These are phyloP conservation scores for Maniola jurtina DNA, from an alignment of 1,140 invertebrate genomes.

Conservation along the genomic window DNA sequence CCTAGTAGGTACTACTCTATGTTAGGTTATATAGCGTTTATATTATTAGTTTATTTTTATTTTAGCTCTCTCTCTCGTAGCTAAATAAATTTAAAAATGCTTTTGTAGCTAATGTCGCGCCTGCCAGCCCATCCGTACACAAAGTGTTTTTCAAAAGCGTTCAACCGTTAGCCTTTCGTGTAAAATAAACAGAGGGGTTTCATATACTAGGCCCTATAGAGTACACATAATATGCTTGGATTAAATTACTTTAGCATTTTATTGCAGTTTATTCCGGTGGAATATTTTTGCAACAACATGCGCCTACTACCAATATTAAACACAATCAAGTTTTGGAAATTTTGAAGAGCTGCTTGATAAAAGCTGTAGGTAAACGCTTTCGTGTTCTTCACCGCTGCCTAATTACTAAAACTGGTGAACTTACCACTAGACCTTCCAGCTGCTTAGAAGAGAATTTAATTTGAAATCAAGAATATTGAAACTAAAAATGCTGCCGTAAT, in stretches of 20 bases:
- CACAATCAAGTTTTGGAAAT: too few relatives aligned
- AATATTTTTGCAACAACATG: too few relatives aligned
- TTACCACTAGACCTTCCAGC: too few relatives aligned
- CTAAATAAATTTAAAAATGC: slow-evolving; percentile 26
- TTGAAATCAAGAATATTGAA: too few relatives aligned
- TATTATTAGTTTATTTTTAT: slow-evolving; percentile 25
- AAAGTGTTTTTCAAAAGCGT: slow-evolving; percentile 40
- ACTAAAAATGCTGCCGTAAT: too few relatives aligned
- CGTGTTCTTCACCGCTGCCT: too few relatives aligned
- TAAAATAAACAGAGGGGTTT: slow-evolving; percentile 31
- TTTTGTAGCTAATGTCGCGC: slow-evolving; percentile 29
- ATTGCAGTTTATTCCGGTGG: slow-evolving; percentile 3
- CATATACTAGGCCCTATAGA: slow-evolving; percentile 8
- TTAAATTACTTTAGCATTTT: slow-evolving; percentile 15
- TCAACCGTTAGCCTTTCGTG: slow-evolving; percentile 32
- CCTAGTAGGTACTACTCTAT: too few relatives aligned
- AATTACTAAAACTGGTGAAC: too few relatives aligned
- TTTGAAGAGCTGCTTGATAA: too few relatives aligned
- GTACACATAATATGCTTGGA: not conserved
- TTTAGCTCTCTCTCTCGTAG: slow-evolving; percentile 16
- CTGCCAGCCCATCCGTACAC: slow-evolving; percentile 22
- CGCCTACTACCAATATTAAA: too few relatives aligned
- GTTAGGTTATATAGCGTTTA: not conserved
- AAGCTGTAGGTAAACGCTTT: too few relatives aligned
- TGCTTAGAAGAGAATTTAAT: too few relatives aligned